Evolutionary conservation across 2,888 invertebrate genomes (phyloP), one percentile per base, ranked within the genome.

Genomic region (Eurytoma adleriae): DNA sequence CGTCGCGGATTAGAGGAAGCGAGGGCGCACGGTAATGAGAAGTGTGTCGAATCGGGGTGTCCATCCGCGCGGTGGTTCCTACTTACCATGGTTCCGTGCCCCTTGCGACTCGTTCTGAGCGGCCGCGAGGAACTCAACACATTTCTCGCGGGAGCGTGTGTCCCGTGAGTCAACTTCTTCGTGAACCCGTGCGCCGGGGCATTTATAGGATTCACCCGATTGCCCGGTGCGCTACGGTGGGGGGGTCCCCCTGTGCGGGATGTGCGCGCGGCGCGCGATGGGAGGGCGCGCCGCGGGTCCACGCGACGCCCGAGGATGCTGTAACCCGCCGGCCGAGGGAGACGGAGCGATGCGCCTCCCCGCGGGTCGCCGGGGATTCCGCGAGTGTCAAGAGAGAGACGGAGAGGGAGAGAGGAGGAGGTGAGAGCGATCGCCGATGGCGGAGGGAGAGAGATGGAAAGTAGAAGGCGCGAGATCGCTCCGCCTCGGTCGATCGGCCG

Each of bases 201-300:
- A 90, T 90, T 90, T 90, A 90, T 90, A 90, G 90, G 90, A 90
- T 90, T 90, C 30, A 30, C 62, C 86, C 86, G 84, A 87, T 89
- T 84, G 83, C 74, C 79, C 66, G 64, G 50, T 24, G 24, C 18
- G 52, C 64, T 74, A 81, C 87, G 85, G 85, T 86, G 86, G 85
- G 86, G 77, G 82, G 84, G 81, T 81, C 82, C 78, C 81, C 74
- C 79, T 67, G 24, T 16, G 10, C 54, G 30, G 52, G 30, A 27
- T 48, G 52, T 14, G 18, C n/a, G 50, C 52, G 16, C 24, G 24
- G 52, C 54, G 59, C 18, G 70, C n/a, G 13, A 52, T 16, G 30
- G 61, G 18, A 18, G 50, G 4, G 27, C 48, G 48, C 27, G 50
- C 70, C 83, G 86, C 84, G 84, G 88, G 87, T 89, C 88, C 88